Evolutionary conservation across 1,140 invertebrate species (phyloP).

Genomic region (Monochamus saltuarius): DNA sequence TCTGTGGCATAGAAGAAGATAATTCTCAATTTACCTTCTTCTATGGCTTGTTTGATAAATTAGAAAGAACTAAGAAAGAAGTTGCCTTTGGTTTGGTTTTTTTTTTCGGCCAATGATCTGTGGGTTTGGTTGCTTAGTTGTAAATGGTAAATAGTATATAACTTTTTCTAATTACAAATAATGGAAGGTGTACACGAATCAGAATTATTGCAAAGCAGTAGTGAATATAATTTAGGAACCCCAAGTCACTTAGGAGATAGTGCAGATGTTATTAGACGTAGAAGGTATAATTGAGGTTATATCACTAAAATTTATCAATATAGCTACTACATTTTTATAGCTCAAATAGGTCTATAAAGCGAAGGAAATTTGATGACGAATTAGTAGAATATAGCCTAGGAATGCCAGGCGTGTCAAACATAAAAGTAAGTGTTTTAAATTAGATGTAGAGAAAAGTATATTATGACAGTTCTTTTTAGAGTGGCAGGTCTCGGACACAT

Average conservation of each 20-base stretch:
- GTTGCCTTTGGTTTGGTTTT: too few relatives aligned
- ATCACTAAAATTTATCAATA: background rate
- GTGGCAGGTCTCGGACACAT: slow-evolving; percentile 52
- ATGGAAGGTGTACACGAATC: slow-evolving; percentile 15
- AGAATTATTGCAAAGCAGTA: slow-evolving; percentile 11
- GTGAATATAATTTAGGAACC: slow-evolving; percentile 10
- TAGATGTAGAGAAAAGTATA: background rate
- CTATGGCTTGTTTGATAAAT: too few relatives aligned
- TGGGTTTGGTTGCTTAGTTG: too few relatives aligned
- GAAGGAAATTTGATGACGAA: slow-evolving; percentile 96
- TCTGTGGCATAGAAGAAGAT: too few relatives aligned
- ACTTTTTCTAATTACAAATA: background rate
- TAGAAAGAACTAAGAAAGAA: too few relatives aligned
- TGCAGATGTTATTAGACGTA: slow-evolving; percentile 18
- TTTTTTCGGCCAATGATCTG: too few relatives aligned
- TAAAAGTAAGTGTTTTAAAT: slow-evolving; percentile 45
- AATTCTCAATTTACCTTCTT: too few relatives aligned
- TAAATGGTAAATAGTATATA: too few relatives aligned
- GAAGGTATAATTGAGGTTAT: slow-evolving; percentile 5
- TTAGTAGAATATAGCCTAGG: slow-evolving; percentile 84
- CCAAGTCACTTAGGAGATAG: slow-evolving; percentile 14
- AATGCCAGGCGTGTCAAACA: slow-evolving; percentile 62
- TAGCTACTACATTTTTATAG: slow-evolving; percentile 54
- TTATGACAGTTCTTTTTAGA: slow-evolving; percentile 46
- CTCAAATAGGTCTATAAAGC: slow-evolving; percentile 90